These are phyloP conservation scores for Minunthozetes semirufus DNA, from an alignment of 2,888 invertebrate genomes.

Conservation along the genomic window DNA sequence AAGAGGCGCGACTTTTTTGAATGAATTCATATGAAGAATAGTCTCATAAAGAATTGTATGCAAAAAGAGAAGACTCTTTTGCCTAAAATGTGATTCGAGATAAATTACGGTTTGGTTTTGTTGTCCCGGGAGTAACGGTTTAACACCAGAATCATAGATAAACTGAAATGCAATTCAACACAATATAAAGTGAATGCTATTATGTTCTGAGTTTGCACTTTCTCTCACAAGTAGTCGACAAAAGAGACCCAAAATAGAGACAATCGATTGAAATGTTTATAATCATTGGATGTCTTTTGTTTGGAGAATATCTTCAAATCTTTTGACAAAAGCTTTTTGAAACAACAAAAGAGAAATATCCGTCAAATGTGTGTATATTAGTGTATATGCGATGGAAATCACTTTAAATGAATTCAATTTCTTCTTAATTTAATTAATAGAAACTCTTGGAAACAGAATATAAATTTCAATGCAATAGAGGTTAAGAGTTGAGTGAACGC, in stretches of 20 bases:
- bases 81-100: neutral
- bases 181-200: slow-evolving; percentile 13
- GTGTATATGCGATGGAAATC: no score
- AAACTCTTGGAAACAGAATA: no score
- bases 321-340: neutral
- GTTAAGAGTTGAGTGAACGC: no score
- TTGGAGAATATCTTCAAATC: neutral
- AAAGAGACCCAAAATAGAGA: neutral
- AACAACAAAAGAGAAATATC: neutral
- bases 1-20: neutral
- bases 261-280: slow-evolving; percentile 1
- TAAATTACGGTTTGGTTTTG: slow-evolving; percentile 22
- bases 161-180: slow-evolving; percentile 15
- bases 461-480: no score
- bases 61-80: neutral
- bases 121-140: slow-evolving; percentile 13
- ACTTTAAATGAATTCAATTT: no score
- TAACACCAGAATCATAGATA: slow-evolving; percentile 9
- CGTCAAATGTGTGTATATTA: neutral
- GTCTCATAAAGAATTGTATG: neutral
- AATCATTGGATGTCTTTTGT: neutral
- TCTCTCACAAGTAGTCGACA: neutral
- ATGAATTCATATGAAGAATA: neutral
- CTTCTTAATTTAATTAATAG: no score
- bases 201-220: neutral